Evolutionary conservation across 2,113 vertebrate species (phyloP).

Genomic region (Lipotes vexillifer): DNA sequence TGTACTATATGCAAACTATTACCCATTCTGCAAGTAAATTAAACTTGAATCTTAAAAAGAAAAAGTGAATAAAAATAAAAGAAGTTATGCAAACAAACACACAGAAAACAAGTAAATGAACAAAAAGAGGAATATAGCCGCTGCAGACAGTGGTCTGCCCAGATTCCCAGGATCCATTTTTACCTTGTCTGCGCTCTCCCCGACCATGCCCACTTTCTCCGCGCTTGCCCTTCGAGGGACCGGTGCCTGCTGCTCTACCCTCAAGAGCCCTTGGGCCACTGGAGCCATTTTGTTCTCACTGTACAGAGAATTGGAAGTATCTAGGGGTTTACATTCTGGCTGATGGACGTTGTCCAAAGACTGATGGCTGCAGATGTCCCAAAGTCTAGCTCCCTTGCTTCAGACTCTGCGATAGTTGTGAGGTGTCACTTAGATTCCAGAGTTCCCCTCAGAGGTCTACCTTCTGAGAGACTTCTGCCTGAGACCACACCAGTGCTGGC

Average conservation of each 20-base stretch:
- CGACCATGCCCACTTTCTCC: fast-evolving
- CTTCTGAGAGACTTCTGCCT: background rate
- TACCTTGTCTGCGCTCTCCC: background rate
- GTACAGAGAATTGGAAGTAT: background rate
- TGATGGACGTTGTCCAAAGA: background rate
- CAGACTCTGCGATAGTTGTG: background rate
- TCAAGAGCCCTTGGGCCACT: background rate
- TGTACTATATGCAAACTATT: background rate
- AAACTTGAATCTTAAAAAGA: background rate
- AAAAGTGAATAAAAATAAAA: background rate
- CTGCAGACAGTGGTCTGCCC: background rate
- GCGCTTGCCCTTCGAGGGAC: background rate
- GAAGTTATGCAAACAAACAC: background rate
- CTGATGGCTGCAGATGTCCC: background rate
- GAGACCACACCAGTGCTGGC: background rate
- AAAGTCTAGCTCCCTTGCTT: background rate
- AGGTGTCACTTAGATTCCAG: background rate
- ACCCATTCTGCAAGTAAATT: background rate
- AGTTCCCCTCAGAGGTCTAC: background rate
- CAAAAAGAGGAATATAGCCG: background rate
- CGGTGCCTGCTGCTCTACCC: fast-evolving
- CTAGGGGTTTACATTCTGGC: background rate
- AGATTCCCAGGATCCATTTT: background rate
- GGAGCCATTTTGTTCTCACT: too few relatives aligned
- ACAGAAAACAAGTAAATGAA: background rate